phyloP scores from a whole-genome alignment of 1,140 invertebrate genomes.

The Sinonovacula constricta region DNA sequence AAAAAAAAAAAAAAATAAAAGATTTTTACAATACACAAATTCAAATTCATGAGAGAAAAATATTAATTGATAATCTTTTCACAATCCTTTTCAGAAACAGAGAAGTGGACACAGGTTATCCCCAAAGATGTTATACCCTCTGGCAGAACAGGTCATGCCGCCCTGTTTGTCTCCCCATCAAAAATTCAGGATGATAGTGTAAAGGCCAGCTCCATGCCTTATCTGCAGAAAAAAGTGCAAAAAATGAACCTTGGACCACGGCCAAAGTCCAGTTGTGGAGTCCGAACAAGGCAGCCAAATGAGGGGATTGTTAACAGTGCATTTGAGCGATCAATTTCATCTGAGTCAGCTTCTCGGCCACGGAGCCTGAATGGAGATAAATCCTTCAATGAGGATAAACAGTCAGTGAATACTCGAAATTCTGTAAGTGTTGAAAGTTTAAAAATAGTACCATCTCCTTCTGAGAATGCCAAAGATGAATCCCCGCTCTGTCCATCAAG shows the following conservation, averaged over 20 bases:
- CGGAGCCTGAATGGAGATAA: neutral
- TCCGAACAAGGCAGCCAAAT: neutral
- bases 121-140: constrained; percentile 8
- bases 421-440: constrained; percentile 28
- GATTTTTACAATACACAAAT: neutral
- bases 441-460: constrained; percentile 26
- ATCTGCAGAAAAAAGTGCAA: constrained; percentile 46
- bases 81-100: constrained; percentile 28
- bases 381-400: constrained; percentile 5
- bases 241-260: constrained; percentile 30
- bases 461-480: constrained; percentile 36
- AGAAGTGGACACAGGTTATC: constrained; percentile 34
- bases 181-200: neutral
- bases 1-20: neutral
- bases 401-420: neutral
- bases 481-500: constrained; percentile 24
- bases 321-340: neutral
- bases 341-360: neutral
- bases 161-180: constrained; percentile 13
- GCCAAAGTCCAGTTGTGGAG: constrained; percentile 44
- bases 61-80: neutral
- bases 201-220: constrained; percentile 40
- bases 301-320: neutral
- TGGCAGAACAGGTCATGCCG: constrained; percentile 21
- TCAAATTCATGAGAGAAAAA: neutral